Evolutionary conservation across 2,888 invertebrate genomes (phyloP).

Genomic region (Strigamia transsilvanica): DNA sequence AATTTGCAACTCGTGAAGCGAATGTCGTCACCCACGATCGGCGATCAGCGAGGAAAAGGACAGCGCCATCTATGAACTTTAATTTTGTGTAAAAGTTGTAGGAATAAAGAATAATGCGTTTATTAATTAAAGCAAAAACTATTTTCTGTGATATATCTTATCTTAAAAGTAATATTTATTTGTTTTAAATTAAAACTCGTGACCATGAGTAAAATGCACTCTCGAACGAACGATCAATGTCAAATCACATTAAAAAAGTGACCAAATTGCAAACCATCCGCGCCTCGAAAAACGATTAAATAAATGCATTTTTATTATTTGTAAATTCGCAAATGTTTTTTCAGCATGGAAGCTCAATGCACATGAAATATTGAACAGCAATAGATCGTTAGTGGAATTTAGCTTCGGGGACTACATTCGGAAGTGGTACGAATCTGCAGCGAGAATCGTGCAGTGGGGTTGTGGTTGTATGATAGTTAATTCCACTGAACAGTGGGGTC

Average conservation of each 20-base stretch:
- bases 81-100: background rate
- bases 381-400: background rate
- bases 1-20: background rate
- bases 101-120: background rate
- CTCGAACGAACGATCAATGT: background rate
- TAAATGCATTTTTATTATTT: background rate
- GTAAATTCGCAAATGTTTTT: background rate
- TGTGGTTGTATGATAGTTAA: conserved; percentile 33
- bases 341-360: background rate
- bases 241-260: conserved; percentile 4
- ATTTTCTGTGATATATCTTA: background rate
- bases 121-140: background rate
- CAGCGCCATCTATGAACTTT: conserved; percentile 10
- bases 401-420: conserved; percentile 17
- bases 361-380: background rate
- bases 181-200: conserved; percentile 1
- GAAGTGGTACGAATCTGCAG: conserved; percentile 32
- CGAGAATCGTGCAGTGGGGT: conserved; percentile 35
- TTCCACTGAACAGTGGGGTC: conserved; percentile 45
- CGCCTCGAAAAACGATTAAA: background rate
- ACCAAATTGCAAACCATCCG: conserved; percentile 4
- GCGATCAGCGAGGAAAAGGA: background rate
- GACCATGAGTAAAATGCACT: conserved; percentile 22
- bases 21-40: background rate
- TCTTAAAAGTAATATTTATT: background rate